These are phyloP conservation scores for Nasonovia ribisnigri DNA, from an alignment of 2,888 invertebrate species.

Conservation along the genomic window DNA sequence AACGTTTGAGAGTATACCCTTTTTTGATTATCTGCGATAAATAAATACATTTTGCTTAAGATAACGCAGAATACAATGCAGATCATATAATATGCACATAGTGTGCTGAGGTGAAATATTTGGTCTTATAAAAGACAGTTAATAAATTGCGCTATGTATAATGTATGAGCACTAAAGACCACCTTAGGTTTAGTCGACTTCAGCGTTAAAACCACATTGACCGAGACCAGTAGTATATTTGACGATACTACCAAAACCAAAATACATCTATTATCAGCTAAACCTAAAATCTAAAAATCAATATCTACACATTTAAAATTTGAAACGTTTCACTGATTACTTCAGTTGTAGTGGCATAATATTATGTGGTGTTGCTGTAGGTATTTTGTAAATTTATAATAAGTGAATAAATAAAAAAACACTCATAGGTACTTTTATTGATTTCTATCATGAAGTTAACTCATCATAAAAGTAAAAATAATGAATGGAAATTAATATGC, in stretches of 20 bases:
- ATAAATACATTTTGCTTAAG: no score
- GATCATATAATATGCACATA: no score
- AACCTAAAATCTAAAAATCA: background rate
- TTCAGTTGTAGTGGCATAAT: background rate
- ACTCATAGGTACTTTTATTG: no score
- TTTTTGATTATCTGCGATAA: no score
- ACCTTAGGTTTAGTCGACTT: background rate
- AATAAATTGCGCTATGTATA: background rate
- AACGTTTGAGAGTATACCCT: no score
- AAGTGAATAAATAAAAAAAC: background rate
- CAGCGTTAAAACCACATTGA: background rate
- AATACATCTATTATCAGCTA: background rate
- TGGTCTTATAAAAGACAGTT: no score
- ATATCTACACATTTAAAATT: background rate
- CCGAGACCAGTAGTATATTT: background rate
- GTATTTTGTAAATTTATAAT: background rate
- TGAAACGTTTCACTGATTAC: background rate
- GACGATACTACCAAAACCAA: background rate
- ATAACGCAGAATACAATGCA: no score
- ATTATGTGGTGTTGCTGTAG: background rate
- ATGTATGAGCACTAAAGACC: background rate
- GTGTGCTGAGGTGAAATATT: no score
- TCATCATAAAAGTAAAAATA: no score
- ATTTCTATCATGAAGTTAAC: no score
- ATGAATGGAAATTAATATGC: no score